phyloP scores from a whole-genome alignment of 2,797 vertebrate species.

The Chiroxiphia lanceolata region DNA sequence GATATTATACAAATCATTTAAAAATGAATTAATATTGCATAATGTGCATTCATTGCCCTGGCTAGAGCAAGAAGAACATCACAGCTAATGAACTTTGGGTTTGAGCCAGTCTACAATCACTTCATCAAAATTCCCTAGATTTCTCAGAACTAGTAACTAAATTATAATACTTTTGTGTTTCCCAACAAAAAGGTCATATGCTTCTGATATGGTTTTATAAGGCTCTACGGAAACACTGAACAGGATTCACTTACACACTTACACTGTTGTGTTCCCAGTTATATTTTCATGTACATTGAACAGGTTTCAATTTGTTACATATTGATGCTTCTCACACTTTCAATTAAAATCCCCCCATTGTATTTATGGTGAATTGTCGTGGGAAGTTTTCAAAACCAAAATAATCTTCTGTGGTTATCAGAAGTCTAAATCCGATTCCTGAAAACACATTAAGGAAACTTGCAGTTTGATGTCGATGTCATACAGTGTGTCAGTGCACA shows the following conservation, averaged over 20 bases:
- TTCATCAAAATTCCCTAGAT: background rate
- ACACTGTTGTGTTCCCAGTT: background rate
- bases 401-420: background rate
- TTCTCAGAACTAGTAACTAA: background rate
- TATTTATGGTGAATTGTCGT: background rate
- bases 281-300: background rate
- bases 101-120: background rate
- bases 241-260: background rate
- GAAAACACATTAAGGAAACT: background rate
- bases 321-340: background rate
- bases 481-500: background rate
- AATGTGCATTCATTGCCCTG: background rate
- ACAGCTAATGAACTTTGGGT: background rate
- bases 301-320: background rate
- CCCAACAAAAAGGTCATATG: background rate
- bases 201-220: background rate
- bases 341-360: rapidly evolving
- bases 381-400: background rate
- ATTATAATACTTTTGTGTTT: background rate
- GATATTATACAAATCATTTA: background rate
- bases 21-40: background rate
- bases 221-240: background rate
- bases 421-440: background rate
- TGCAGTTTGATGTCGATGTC: background rate
- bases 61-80: background rate